Conservation (phyloP, 2,113 vertebrate genomes). For the Electrona antarctica region DNA sequence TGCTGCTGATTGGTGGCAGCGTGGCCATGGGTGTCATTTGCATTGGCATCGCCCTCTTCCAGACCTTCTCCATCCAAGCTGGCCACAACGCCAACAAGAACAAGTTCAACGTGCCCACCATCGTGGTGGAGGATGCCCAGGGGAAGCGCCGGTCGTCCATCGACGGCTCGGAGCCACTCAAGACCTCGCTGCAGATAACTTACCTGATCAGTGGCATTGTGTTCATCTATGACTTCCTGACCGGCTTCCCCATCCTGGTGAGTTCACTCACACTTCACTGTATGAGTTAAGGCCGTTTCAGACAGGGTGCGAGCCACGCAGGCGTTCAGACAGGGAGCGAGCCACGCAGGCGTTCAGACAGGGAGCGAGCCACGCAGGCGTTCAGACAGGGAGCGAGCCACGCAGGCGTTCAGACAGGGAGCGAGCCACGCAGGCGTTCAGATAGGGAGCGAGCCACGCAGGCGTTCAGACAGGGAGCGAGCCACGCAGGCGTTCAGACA, state of each 20-base stretch:
- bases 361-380: too few relatives aligned
- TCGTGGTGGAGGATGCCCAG: conserved; percentile 92
- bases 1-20: conserved; percentile 89
- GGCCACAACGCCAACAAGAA: conserved; percentile 80
- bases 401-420: too few relatives aligned
- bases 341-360: too few relatives aligned
- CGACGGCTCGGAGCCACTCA: conserved; percentile 89
- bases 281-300: too few relatives aligned
- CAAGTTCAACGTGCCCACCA: conserved; percentile 90
- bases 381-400: too few relatives aligned
- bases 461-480: too few relatives aligned
- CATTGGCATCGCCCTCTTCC: conserved; percentile 89
- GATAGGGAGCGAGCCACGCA: too few relatives aligned
- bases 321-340: too few relatives aligned
- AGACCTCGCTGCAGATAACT: conserved; percentile 91
- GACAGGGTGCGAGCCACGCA: too few relatives aligned
- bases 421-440: too few relatives aligned
- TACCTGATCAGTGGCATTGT: conserved; percentile 91
- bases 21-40: conserved; percentile 88
- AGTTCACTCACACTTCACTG: conserved; percentile 53
- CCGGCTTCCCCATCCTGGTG: conserved; percentile 92
- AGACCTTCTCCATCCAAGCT: conserved; percentile 84
- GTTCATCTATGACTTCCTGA: conserved; percentile 91
- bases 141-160: conserved; percentile 93
- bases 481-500: too few relatives aligned